phyloP scores from a whole-genome alignment of 2,113 vertebrate genomes.

The Dinomys branickii region DNA sequence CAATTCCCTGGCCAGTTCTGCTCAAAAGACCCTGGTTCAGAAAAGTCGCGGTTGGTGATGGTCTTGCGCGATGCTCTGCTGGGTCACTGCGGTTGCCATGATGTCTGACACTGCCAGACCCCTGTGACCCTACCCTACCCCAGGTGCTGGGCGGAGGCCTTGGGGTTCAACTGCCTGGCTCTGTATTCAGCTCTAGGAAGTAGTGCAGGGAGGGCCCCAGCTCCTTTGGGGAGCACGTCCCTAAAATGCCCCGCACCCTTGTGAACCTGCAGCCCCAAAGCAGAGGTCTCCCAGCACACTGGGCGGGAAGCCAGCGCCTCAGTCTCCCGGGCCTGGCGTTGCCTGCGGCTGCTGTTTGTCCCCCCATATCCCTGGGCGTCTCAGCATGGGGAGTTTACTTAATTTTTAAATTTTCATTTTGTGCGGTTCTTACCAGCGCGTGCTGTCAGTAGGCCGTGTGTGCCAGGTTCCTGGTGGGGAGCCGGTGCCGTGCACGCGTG shows the following conservation, averaged over 20 bases:
- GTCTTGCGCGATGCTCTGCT: not conserved
- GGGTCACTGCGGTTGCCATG: not conserved
- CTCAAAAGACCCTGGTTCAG: not conserved
- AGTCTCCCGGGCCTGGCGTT: not conserved
- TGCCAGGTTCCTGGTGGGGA: not conserved
- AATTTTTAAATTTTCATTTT: not conserved
- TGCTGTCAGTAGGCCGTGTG: too few relatives aligned
- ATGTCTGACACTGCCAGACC: fast-evolving
- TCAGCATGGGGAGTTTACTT: not conserved
- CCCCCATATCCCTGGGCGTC: not conserved
- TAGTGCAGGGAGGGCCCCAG: too few relatives aligned
- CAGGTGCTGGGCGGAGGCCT: not conserved
- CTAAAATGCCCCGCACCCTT: not conserved
- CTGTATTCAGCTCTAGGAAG: not conserved
- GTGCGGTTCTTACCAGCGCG: not conserved
- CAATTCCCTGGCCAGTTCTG: not conserved
- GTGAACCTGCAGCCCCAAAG: not conserved
- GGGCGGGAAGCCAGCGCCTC: not conserved
- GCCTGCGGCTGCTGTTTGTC: not conserved
- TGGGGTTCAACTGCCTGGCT: not conserved
- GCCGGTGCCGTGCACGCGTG: too few relatives aligned
- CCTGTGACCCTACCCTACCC: not conserved
- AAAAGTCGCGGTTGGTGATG: not conserved
- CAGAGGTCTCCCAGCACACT: too few relatives aligned
- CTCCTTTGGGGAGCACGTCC: not conserved